Percentiles rank a stretch among this genome's conserved stretches.
These are phyloP conservation scores for Origma solitaria DNA, from an alignment of 2,113 vertebrate genomes.

Conservation along the genomic window DNA sequence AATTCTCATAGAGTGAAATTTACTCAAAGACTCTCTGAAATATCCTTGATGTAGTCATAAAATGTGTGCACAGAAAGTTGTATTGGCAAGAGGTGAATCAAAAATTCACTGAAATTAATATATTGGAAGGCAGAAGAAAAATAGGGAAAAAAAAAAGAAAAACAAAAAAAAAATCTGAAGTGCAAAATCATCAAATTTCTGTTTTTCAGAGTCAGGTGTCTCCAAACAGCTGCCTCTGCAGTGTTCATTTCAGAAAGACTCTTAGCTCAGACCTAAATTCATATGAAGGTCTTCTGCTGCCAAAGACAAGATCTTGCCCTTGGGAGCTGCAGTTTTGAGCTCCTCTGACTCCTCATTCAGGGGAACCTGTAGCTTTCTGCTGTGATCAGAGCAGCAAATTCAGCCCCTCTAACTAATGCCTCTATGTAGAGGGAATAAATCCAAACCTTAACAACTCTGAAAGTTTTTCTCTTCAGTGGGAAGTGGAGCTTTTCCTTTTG, in stretches of 20 bases:
- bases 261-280: background rate
- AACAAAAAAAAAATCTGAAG: background rate
- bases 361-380: background rate
- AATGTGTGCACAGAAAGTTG: background rate
- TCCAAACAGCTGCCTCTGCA: background rate
- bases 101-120: background rate
- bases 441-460: background rate
- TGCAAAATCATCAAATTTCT: background rate
- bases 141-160: fast-evolving
- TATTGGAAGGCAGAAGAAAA: background rate
- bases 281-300: background rate
- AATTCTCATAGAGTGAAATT: background rate
- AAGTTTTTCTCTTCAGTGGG: background rate
- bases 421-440: background rate
- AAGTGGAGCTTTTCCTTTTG: background rate
- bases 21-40: background rate
- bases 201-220: background rate
- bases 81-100: background rate
- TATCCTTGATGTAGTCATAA: background rate
- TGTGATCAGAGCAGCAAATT: background rate
- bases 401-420: background rate
- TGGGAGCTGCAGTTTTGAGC: background rate
- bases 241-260: background rate
- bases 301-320: background rate
- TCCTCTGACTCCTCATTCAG: background rate